Evolutionary conservation across 2,888 invertebrate genomes (phyloP).

Genomic region (Catonia carolina): DNA sequence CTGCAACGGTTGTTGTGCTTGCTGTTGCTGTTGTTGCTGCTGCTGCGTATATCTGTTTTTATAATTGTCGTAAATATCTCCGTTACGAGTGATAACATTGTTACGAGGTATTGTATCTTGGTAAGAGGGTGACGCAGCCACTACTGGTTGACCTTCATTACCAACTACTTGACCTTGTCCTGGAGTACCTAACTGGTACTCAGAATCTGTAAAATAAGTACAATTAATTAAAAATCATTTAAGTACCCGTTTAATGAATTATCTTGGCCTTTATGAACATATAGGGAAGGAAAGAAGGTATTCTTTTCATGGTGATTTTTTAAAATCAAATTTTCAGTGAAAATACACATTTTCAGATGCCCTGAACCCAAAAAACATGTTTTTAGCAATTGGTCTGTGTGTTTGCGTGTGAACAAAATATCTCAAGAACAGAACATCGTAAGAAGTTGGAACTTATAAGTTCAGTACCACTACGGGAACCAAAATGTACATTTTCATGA

Average conservation of each 20-base stretch:
- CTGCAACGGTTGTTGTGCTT: too few relatives aligned
- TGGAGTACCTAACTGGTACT: slow-evolving; percentile 65
- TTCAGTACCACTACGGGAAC: too few relatives aligned
- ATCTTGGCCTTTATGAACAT: neutral
- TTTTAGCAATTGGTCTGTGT: too few relatives aligned
- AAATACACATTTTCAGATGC: too few relatives aligned
- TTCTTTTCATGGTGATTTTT: neutral
- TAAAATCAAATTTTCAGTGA: too few relatives aligned
- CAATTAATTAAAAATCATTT: neutral
- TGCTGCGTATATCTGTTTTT: slow-evolving; percentile 32
- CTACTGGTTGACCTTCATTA: slow-evolving; percentile 23
- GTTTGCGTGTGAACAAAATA: too few relatives aligned
- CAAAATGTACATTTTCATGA: too few relatives aligned
- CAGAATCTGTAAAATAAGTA: slow-evolving; percentile 50
- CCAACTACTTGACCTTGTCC: slow-evolving; percentile 39
- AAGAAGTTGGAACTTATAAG: too few relatives aligned
- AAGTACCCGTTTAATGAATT: neutral
- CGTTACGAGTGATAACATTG: slow-evolving; percentile 28
- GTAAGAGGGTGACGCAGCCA: slow-evolving; percentile 39
- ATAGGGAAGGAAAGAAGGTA: slow-evolving; percentile 23
- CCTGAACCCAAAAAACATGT: too few relatives aligned
- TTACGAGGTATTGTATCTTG: slow-evolving; percentile 39
- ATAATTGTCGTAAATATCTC: slow-evolving; percentile 37
- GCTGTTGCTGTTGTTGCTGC: slow-evolving; percentile 10
- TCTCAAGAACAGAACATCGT: too few relatives aligned